phyloP scores from a whole-genome alignment of 2,113 vertebrate genomes.

The Oryzias javanicus region DNA sequence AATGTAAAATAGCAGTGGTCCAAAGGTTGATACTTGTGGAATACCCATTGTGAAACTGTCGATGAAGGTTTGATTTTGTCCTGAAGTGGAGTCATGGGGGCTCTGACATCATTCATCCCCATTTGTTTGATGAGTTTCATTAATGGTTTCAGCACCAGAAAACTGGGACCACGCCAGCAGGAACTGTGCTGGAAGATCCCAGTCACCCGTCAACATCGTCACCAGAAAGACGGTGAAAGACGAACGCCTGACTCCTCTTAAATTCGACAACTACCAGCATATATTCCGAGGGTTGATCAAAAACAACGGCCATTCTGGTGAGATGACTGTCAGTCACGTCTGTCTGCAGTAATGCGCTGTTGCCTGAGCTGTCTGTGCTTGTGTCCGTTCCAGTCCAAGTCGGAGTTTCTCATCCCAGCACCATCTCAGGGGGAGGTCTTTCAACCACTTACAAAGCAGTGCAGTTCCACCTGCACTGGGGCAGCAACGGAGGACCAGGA shows the following conservation, averaged over 20 bases:
- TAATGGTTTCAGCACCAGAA: conserved; percentile 61
- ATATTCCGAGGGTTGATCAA: conserved; percentile 53
- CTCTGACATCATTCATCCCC: neutral
- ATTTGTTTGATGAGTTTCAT: too few species aligned
- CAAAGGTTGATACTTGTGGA: conserved; percentile 1
- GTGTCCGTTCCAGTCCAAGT: conserved; percentile 76
- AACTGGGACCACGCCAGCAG: conserved; percentile 51
- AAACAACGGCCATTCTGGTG: conserved; percentile 79
- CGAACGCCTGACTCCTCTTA: conserved; percentile 56
- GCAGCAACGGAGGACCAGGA: conserved; percentile 13
- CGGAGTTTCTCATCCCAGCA: conserved; percentile 32
- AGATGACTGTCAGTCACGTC: neutral
- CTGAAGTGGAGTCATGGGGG: too few species aligned
- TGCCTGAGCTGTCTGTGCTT: neutral
- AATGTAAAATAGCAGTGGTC: neutral
- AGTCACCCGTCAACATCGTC: conserved; percentile 80
- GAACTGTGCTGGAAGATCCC: conserved; percentile 49
- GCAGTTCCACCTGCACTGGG: conserved; percentile 94
- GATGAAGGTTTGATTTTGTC: neutral
- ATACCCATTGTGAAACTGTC: conserved; percentile 2
- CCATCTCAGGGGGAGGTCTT: conserved; percentile 78
- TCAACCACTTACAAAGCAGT: conserved; percentile 71
- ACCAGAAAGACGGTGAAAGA: conserved; percentile 71
- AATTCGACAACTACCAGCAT: conserved; percentile 70
- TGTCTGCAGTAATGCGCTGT: neutral